A percentile compares a stretch with the other conserved stretches of the same genome.
These are phyloP conservation scores for Harpegnathos saltator DNA, from an alignment of 1,140 invertebrate species.

Conservation along the genomic window DNA sequence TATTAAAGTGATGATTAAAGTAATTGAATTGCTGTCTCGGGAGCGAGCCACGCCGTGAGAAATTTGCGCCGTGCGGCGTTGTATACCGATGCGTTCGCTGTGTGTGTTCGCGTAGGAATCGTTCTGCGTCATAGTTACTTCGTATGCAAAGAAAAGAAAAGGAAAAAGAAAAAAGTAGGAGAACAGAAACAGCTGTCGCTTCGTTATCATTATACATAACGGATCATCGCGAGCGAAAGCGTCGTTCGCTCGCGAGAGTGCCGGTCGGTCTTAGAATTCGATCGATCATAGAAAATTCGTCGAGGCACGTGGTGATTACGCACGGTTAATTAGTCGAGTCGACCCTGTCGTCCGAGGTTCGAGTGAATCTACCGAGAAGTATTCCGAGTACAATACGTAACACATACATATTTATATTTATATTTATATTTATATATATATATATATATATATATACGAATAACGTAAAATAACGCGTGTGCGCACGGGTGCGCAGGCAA, in stretches of 20 bases:
- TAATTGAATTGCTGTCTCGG: constrained; percentile 66
- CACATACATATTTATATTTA: no score
- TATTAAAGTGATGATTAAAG: constrained; percentile 67
- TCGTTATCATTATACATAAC: constrained; percentile 18
- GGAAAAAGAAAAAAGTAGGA: no score
- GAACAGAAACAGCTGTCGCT: constrained; percentile 15
- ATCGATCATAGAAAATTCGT: constrained; percentile 46
- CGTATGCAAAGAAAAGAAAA: constrained; percentile 22
- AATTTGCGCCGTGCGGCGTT: constrained; percentile 42
- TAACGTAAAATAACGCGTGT: constrained; percentile 25
- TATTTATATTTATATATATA: no score
- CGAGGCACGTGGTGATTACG: constrained; percentile 41
- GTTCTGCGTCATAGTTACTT: constrained; percentile 15
- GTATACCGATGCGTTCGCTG: constrained; percentile 38
- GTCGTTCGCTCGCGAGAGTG: constrained; percentile 27
- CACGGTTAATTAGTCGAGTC: constrained; percentile 24
- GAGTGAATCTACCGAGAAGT: constrained; percentile 1
- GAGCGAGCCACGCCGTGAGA: constrained; percentile 53
- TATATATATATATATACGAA: no score
- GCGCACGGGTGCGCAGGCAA: neutral
- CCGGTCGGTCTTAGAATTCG: constrained; percentile 33
- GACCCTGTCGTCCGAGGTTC: constrained; percentile 44
- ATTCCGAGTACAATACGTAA: constrained; percentile 12
- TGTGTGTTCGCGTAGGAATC: constrained; percentile 36
- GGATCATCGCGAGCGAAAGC: neutral